These are phyloP conservation scores for Pyrrhia umbra DNA, from an alignment of 2,888 invertebrate species.

Conservation along the genomic window DNA sequence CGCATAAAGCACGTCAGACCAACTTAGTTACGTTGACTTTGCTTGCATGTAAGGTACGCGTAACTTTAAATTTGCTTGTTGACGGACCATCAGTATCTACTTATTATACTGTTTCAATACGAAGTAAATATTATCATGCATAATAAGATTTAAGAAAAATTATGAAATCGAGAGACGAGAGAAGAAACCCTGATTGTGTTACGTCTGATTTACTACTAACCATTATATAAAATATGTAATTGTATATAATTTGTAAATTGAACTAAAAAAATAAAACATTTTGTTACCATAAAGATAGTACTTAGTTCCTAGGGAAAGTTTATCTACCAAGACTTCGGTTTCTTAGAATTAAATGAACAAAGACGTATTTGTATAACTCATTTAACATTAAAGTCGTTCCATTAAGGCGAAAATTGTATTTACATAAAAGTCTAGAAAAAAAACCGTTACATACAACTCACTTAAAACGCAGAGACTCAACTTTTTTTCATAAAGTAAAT, in stretches of 20 bases:
- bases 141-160: too few species aligned
- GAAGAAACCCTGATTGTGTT: too few species aligned
- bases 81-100: background rate
- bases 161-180: too few species aligned
- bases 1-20: slow-evolving; percentile 34
- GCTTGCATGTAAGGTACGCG: slow-evolving; percentile 11
- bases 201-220: too few species aligned
- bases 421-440: slow-evolving; percentile 30
- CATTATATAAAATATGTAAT: too few species aligned
- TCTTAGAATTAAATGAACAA: background rate
- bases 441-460: slow-evolving; percentile 44
- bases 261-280: too few species aligned
- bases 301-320: background rate
- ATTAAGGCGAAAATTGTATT: slow-evolving; percentile 40
- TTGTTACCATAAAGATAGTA: too few species aligned
- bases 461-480: slow-evolving; percentile 36
- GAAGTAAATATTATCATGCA: too few species aligned
- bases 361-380: background rate
- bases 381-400: slow-evolving; percentile 17
- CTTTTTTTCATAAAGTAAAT: slow-evolving; percentile 51
- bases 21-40: slow-evolving; percentile 20
- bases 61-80: slow-evolving; percentile 14
- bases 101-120: too few species aligned
- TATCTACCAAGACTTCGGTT: background rate
- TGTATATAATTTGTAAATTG: too few species aligned